A percentile compares a stretch with the other conserved stretches of the same genome.
phyloP scores from a whole-genome alignment of 92 coral and sea anemone species.

The Porites evermanni region DNA sequence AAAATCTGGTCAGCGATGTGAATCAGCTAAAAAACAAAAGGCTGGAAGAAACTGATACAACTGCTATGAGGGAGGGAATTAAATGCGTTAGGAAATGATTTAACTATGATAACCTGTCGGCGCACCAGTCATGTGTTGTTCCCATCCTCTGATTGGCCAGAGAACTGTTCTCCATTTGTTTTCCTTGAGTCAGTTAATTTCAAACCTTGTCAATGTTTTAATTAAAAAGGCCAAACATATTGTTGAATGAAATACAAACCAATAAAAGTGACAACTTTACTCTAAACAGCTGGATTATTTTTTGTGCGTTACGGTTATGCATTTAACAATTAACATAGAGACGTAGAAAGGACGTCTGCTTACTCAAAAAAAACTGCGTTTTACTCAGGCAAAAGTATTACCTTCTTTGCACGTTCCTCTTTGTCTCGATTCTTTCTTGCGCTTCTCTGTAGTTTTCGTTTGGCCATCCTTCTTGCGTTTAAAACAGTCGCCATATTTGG shows the following conservation, averaged over 20 bases:
- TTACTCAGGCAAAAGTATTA: neutral
- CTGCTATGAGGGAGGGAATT: no score
- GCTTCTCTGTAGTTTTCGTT: constrained; percentile 25
- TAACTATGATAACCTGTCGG: no score
- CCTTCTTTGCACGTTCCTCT: constrained; percentile 17
- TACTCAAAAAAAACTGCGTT: neutral
- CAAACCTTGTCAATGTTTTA: neutral
- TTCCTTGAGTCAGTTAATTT: no score
- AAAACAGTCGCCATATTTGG: constrained; percentile 42
- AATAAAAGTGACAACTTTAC: neutral
- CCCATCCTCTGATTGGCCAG: neutral
- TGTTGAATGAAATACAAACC: neutral
- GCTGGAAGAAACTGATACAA: no score
- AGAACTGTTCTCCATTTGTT: neutral
- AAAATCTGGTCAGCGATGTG: no score
- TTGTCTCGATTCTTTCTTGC: constrained; percentile 11
- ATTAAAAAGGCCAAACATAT: neutral
- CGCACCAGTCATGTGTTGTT: no score
- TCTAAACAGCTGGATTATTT: neutral
- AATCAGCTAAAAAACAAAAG: no score
- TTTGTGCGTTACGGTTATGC: no score
- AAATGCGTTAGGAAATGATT: no score
- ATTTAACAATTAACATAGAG: neutral
- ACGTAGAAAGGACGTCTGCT: neutral
- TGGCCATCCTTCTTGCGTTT: constrained; percentile 31